Conservation (phyloP, 2,113 vertebrate species). For the Alexandromys fortis region DNA sequence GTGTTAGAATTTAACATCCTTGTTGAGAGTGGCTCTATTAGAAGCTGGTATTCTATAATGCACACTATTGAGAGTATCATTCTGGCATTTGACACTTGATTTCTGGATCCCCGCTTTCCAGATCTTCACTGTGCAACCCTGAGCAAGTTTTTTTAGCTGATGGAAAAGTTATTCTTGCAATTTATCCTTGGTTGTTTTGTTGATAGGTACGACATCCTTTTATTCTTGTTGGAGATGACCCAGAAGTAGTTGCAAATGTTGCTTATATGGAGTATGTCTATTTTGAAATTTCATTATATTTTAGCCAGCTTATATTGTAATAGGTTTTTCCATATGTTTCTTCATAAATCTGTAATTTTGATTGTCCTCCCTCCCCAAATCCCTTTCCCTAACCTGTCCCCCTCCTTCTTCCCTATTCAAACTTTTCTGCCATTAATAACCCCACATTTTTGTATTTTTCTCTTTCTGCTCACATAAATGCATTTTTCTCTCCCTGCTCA, state of each 20-base stretch:
- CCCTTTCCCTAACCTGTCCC: neutral
- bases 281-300: neutral
- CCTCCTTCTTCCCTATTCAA: neutral
- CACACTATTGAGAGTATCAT: neutral
- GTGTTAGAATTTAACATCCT: neutral
- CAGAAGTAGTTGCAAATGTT: neutral
- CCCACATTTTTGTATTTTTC: neutral
- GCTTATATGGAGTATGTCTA: neutral
- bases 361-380: neutral
- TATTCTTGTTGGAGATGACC: neutral
- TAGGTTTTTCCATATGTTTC: neutral
- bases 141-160: neutral
- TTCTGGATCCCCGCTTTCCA: neutral
- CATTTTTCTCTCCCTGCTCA: neutral
- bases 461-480: neutral
- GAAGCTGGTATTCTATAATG: neutral
- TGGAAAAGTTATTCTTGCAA: neutral
- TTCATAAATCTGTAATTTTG: neutral
- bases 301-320: neutral
- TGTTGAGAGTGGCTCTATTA: neutral
- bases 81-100: neutral
- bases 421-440: neutral
- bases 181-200: neutral
- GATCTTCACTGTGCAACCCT: neutral
- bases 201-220: neutral